Base-by-base conservation (phyloP, 1,140 invertebrate species). In the Melanaphis sacchari region DNA sequence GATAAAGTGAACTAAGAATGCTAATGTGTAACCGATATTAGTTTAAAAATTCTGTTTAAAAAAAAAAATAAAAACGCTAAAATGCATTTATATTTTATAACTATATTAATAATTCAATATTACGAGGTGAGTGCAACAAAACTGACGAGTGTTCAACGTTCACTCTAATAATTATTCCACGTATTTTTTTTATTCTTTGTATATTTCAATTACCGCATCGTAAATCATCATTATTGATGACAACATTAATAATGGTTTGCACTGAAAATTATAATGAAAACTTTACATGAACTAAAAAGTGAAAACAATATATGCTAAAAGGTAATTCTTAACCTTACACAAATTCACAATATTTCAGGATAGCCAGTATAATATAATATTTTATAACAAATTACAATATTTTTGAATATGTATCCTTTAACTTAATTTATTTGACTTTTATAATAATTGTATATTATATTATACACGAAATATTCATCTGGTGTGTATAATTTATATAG, bases 401-500 rank as follows among this genome's bases (percentile, higher is more conserved):
- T 89, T 89, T 43, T 5, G 31, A 49, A 88, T 46, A 49, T 36
- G 46, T 36, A 49, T 22, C 36, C 31, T 41, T 90, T 90, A 59
- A 90, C 38, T 66, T 24, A 21, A 90, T 90, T 90, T 90, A 66
- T 90, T 18, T 66, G 38, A 90, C 38, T 31, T 41, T 40, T 5
- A n/a, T 66, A 41, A 66, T 90, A 90, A 66, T 90, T 90, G 40
- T 41, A 38, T 40, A 59, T 24, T 46, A 59, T 90, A 90, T 66
- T 59, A 40, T 40, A 7, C 11, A 26, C 49, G 21, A 90, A 90
- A 90, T 54, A 90, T 59, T 90, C 15, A 4, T 90, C 54, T 21
- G 52, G 52, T 41, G 38, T 59, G 18, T 66, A 90, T 90, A 90
- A 90, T 90, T 90, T 66, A 66, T 90, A 38, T 41, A 41, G 89